Percentiles rank a stretch among this genome's conserved stretches.
phyloP scores from a whole-genome alignment of 2,797 vertebrate genomes.

The Acanthornis magna region DNA sequence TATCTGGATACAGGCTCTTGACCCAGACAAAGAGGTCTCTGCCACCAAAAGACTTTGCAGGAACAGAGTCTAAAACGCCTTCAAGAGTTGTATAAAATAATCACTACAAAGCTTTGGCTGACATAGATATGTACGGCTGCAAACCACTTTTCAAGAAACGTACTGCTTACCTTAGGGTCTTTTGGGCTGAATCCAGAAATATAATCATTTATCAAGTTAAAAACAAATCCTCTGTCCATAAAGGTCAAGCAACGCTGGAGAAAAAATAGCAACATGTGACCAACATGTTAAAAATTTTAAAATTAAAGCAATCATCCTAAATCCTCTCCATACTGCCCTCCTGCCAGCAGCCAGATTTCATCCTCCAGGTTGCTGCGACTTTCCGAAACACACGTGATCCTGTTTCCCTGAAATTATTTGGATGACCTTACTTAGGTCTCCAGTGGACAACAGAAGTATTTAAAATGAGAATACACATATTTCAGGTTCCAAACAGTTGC shows the following conservation, averaged over 20 bases:
- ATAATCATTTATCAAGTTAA: slow-evolving; percentile 93
- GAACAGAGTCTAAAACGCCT: neutral
- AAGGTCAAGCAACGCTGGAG: slow-evolving; percentile 90
- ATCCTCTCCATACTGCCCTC: neutral
- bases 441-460: neutral
- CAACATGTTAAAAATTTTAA: neutral
- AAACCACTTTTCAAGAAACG: neutral
- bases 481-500: neutral
- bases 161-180: slow-evolving; percentile 90
- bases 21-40: neutral
- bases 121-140: accelerated
- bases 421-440: neutral
- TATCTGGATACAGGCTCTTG: neutral
- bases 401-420: neutral
- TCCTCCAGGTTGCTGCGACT: neutral
- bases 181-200: slow-evolving; percentile 91
- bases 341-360: neutral
- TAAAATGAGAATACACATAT: neutral
- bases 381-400: neutral
- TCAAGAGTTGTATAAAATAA: neutral
- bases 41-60: neutral
- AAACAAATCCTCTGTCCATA: slow-evolving; percentile 96
- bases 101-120: neutral
- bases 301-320: neutral
- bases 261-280: slow-evolving; percentile 9